Evolutionary conservation across 2,797 vertebrate species (phyloP).

Genomic region (Xenopus petersii): DNA sequence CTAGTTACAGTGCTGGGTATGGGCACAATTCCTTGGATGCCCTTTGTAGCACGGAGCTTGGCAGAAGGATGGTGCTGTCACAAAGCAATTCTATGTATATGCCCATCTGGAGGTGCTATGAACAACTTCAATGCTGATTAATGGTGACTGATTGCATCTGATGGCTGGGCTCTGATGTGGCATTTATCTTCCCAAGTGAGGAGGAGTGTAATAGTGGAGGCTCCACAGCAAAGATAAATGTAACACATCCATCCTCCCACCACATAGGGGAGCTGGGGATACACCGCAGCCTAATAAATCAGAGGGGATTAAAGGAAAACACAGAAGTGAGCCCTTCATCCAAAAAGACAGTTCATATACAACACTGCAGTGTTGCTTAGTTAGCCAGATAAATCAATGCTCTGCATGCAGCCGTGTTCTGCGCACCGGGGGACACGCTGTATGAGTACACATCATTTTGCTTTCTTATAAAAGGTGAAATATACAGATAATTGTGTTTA

Average conservation of each 20-base stretch:
- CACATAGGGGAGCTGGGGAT: conserved; percentile 16
- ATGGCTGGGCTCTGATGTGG: conserved; percentile 11
- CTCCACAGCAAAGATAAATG: conserved; percentile 38
- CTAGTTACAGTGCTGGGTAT: background rate
- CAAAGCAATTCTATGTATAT: background rate
- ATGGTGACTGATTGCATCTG: conserved; percentile 10
- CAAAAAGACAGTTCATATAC: background rate
- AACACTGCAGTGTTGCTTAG: background rate
- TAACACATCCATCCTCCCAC: conserved; percentile 31
- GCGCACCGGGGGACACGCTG: too few species aligned
- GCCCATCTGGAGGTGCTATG: conserved; percentile 7
- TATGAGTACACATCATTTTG: too few species aligned
- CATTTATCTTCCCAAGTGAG: conserved; percentile 21
- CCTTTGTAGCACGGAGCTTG: background rate
- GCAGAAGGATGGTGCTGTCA: conserved; percentile 2
- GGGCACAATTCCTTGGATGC: background rate
- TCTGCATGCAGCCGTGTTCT: background rate
- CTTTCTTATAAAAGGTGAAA: too few species aligned
- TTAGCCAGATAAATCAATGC: background rate
- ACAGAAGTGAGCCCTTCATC: background rate
- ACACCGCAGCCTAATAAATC: conserved; percentile 35
- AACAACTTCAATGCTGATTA: conserved; percentile 13
- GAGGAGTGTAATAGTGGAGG: conserved; percentile 29
- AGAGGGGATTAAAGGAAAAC: conserved; percentile 24
- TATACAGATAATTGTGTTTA: too few species aligned